Base-by-base conservation (phyloP, 2,888 invertebrate species). In the Melanotus villosus region DNA sequence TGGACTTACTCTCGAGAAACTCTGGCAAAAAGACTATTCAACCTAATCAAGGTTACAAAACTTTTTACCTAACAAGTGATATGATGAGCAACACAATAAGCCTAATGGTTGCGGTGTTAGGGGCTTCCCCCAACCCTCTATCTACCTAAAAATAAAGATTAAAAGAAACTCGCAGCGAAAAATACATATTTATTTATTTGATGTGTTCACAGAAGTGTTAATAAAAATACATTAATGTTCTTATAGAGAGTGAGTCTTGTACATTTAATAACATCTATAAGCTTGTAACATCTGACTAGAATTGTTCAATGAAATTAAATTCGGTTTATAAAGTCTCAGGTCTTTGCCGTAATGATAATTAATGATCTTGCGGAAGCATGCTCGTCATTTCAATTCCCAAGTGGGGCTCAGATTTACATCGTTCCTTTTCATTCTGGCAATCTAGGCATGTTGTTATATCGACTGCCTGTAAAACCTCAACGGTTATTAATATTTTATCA, bases 341-440 rank as follows among this genome's bases (percentile, higher is more conserved):
- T 45, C 45, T 32, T n/a, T 1, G n/a, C n/a, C n/a, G n/a, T n/a
- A n/a, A n/a, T n/a, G n/a, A 38, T 2, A 7, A 12, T 50, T 41
- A 70, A 30, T 70, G 54, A 38, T 58, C 52, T 6, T 32, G 30
- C 16, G 59, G 68, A 30, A 79, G 68, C 77, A 80, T 80, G 41
- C 72, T 75, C 4, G 77, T 77, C 76, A 79, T 79, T 75, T 82
- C 82, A 38, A 80, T 79, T 10, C 76, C 73, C 19, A 75, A 70
- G 43, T 72, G 71, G 30, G 73, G 74, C 41, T 77, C 79, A 5
- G 75, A 69, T 65, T 74, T 75, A 52, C 73, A 70, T 59, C 71
- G 75, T 65, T 66, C 77, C 56, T 50, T 68, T 23, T 62, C 16
- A 12, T 45, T 26, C 16, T 38, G 54, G 26, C 66, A 69, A 52